Evolutionary conservation across 2,888 invertebrate species (phyloP), one percentile per base, ranked within the genome.

Genomic region (Steinernema carpocapsae): DNA sequence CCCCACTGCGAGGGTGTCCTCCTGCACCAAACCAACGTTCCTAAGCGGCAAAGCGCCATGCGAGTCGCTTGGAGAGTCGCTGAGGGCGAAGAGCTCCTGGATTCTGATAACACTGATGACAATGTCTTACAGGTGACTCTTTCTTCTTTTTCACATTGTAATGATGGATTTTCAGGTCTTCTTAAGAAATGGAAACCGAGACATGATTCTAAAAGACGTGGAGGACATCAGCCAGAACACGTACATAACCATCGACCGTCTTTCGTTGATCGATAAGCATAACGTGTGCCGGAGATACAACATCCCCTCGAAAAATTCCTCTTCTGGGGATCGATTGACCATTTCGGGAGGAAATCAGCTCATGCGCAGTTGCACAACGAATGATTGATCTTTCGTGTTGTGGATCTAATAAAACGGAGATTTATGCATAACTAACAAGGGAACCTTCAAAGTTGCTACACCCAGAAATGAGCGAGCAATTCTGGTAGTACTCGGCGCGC

Each of bases 1-100:
- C 85, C 85, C 19, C 77, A 82, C n/a, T 74, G 76, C 1, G 85
- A 84, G 74, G 85, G 85, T 3, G 79, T 85, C 26, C 78, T 85
- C 22, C 76, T 85, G 19, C 85, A 85, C 48, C 85, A 85, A 71
- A 77, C 79, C 37, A 77, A 74, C 51, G 81, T 83, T 70, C 77
- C 77, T 64, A 74, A 76, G 76, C 70, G 75, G 26, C 51, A 77
- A 10, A 79, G 80, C 51, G 64, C 76, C 22, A 82, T 83, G 78
- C 73, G 84, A 56, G 79, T 85, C 4, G 78, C 80, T 10, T 85
- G 84, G 84, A 73, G 84, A 52, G 81, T 79, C 22, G 80, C 84
- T 2, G 85, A 85, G 72, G 80, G 83, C 51, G 77, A 80, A 42
- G 84, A 85, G 74, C 79, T 85, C 79, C 80, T 79, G 48, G 84